Evolutionary conservation across 2,888 invertebrate species (phyloP).

Genomic region (Tinea trinotella): DNA sequence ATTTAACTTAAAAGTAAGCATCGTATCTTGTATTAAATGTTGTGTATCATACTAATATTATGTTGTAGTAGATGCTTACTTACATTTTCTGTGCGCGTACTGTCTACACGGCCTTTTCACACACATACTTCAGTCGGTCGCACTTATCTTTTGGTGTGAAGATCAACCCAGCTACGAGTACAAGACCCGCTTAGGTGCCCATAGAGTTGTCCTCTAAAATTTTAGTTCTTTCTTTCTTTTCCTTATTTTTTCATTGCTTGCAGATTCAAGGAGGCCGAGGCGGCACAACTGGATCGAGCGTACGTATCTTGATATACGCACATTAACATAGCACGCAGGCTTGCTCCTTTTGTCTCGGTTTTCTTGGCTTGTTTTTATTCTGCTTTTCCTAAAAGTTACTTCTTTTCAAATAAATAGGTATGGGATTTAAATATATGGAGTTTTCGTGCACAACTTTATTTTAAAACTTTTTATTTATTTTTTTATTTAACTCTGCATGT

Average conservation of each 20-base stretch:
- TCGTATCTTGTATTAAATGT: conserved; percentile 3
- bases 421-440: not conserved
- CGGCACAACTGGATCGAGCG: conserved; percentile 85
- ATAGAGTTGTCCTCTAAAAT: conserved; percentile 41
- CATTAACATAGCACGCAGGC: conserved; percentile 40
- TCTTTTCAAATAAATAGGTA: not conserved
- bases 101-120: not conserved
- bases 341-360: conserved; percentile 45
- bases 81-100: conserved; percentile 14
- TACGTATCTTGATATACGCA: conserved; percentile 75
- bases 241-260: conserved; percentile 75
- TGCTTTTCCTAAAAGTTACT: not conserved
- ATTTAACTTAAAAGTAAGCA: conserved; percentile 5
- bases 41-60: not conserved
- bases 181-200: conserved; percentile 48
- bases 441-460: not conserved
- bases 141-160: conserved; percentile 37
- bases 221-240: conserved; percentile 60
- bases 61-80: conserved; percentile 14
- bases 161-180: conserved; percentile 44
- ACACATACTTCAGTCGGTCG: conserved; percentile 3
- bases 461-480: not conserved
- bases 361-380: conserved; percentile 33
- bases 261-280: conserved; percentile 90
- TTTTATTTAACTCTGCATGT: not conserved